Conservation (phyloP, 2,888 invertebrate genomes). For the Bembecia ichneumoniformis region DNA sequence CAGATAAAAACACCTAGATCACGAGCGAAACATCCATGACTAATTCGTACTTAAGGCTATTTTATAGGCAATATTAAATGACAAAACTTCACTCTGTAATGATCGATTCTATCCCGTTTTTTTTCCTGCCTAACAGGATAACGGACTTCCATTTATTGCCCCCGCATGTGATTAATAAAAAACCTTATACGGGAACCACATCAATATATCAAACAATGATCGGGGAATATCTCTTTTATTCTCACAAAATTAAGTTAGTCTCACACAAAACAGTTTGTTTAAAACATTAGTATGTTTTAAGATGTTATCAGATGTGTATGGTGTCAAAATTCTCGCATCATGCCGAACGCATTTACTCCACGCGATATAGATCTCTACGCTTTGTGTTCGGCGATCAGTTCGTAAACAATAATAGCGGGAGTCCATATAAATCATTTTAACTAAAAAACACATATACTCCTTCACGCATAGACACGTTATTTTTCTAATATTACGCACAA, state of each 20-base stretch:
- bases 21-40: slow-evolving; percentile 40
- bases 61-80: slow-evolving; percentile 1
- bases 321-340: slow-evolving; percentile 72
- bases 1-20: slow-evolving; percentile 41
- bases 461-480: too few species aligned
- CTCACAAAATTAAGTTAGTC: slow-evolving; percentile 63
- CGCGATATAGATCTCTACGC: slow-evolving; percentile 51
- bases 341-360: slow-evolving; percentile 60
- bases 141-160: slow-evolving; percentile 4
- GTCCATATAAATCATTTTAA: slow-evolving; percentile 58
- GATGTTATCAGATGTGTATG: slow-evolving; percentile 65
- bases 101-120: slow-evolving; percentile 5
- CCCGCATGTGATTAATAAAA: slow-evolving; percentile 19
- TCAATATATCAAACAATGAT: slow-evolving; percentile 48
- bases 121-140: slow-evolving; percentile 6
- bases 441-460: too few species aligned
- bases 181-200: slow-evolving; percentile 24
- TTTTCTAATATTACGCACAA: too few species aligned
- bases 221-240: slow-evolving; percentile 56
- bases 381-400: slow-evolving; percentile 57
- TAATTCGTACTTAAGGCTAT: slow-evolving; percentile 23
- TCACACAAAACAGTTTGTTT: slow-evolving; percentile 69
- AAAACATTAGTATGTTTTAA: slow-evolving; percentile 68
- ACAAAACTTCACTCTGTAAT: slow-evolving; percentile 4
- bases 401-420: slow-evolving; percentile 70